A percentile compares a stretch with the other conserved stretches of the same genome.
Evolutionary conservation across 37 sponge, comb jelly and placozoan species (phyloP).

Genomic region (Bolinopsis microptera): DNA sequence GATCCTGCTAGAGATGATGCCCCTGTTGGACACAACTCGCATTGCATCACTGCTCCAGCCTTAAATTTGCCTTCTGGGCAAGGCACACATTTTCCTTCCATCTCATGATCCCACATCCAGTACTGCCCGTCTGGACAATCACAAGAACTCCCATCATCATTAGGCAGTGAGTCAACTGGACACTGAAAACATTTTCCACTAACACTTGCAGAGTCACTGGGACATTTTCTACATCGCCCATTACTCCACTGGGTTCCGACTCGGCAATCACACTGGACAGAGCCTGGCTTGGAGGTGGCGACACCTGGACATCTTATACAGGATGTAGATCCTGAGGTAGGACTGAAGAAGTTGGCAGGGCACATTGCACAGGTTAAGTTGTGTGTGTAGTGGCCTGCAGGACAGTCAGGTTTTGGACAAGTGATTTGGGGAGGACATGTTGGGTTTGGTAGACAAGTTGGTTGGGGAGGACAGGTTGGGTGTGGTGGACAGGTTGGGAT

Average conservation of each 20-base stretch:
- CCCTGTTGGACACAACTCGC: not conserved
- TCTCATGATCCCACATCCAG: not conserved
- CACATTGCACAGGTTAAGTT: not conserved
- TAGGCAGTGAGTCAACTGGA: not conserved
- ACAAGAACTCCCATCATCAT: not conserved
- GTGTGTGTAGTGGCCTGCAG: not conserved
- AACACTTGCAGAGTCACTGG: not conserved
- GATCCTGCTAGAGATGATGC: not conserved
- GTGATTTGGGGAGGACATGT: not conserved
- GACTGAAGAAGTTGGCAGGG: not conserved
- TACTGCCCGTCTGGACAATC: not conserved
- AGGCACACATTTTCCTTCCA: not conserved
- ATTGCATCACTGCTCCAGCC: not conserved
- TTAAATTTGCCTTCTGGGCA: not conserved
- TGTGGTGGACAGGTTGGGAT: not conserved
- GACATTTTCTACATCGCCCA: not conserved
- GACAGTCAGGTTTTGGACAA: not conserved
- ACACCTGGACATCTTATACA: not conserved
- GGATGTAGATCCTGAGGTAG: not conserved
- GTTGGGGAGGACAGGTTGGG: not conserved
- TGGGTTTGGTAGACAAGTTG: not conserved
- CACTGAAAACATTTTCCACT: not conserved
- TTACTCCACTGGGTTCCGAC: not conserved
- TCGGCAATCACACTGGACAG: not conserved
- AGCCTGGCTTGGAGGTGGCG: not conserved